Evolutionary conservation across 2,113 vertebrate genomes (phyloP).

Genomic region (Callithrix jacchus): DNA sequence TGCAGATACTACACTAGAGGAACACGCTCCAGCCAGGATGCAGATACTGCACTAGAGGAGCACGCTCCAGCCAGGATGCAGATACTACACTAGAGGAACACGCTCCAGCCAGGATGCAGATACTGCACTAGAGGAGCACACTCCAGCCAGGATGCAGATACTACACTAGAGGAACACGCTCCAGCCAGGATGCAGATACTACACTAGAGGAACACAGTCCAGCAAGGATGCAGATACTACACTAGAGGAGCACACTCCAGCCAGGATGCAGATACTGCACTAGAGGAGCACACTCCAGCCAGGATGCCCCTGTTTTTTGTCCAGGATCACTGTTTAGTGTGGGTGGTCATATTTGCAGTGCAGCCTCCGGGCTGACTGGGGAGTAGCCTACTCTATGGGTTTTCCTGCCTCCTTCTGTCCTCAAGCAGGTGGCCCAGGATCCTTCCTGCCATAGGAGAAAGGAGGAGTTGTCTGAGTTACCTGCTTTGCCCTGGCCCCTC

Average conservation of each 20-base stretch:
- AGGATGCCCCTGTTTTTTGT: background rate
- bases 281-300: background rate
- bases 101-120: too few species aligned
- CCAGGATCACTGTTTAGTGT: background rate
- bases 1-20: too few species aligned
- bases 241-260: too few species aligned
- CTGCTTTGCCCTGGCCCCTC: background rate
- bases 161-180: too few species aligned
- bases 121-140: rapidly evolving
- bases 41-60: rapidly evolving
- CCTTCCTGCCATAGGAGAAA: background rate
- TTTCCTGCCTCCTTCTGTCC: background rate
- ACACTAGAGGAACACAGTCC: too few species aligned
- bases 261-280: too few species aligned
- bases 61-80: too few species aligned
- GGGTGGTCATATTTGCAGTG: background rate
- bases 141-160: too few species aligned
- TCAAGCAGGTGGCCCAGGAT: background rate
- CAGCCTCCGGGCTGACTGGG: rapidly evolving
- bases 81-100: too few species aligned
- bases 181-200: too few species aligned
- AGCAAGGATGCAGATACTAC: too few species aligned
- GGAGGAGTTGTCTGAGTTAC: background rate
- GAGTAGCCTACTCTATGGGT: background rate
- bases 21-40: too few species aligned